phyloP scores from a whole-genome alignment of 2,888 invertebrate species.

The Philereme transversata region DNA sequence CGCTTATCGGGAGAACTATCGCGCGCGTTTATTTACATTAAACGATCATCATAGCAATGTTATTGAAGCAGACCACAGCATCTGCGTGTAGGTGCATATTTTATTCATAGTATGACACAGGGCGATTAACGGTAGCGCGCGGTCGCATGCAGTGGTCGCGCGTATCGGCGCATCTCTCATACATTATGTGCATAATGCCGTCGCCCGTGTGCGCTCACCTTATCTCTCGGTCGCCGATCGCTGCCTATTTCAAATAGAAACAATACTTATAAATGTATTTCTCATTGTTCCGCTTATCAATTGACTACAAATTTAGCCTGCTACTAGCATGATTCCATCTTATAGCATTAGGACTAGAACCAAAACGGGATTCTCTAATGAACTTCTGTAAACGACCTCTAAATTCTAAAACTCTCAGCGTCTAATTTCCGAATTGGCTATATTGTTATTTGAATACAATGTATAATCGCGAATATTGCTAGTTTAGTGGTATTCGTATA shows the following conservation, averaged over 20 bases:
- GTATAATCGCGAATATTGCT: slow-evolving; percentile 15
- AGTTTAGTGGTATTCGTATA: slow-evolving; percentile 18
- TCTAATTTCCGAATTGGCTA: no score
- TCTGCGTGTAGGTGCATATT: slow-evolving; percentile 22
- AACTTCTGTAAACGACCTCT: slow-evolving; percentile 4
- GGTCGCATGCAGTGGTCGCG: slow-evolving; percentile 23
- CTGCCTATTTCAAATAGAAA: slow-evolving; percentile 34
- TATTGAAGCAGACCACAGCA: slow-evolving; percentile 18
- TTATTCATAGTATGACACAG: slow-evolving; percentile 21
- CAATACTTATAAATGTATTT: slow-evolving; percentile 28
- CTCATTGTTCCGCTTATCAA: slow-evolving; percentile 32
- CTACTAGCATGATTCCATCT: slow-evolving; percentile 16
- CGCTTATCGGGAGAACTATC: slow-evolving; percentile 19
- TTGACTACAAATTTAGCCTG: slow-evolving; percentile 11
- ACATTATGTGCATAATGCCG: slow-evolving; percentile 42
- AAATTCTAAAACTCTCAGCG: no score
- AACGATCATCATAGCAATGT: slow-evolving; percentile 24
- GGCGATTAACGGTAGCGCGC: slow-evolving; percentile 28
- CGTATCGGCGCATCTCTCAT: slow-evolving; percentile 41
- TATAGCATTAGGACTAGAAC: slow-evolving; percentile 1
- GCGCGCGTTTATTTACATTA: slow-evolving; percentile 24
- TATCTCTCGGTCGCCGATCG: slow-evolving; percentile 32
- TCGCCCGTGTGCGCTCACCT: slow-evolving; percentile 33
- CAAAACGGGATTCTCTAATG: slow-evolving; percentile 11
- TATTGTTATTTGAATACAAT: slow-evolving; percentile 32